Conservation (phyloP, 1,140 invertebrate genomes). For the Penaeus indicus region DNA sequence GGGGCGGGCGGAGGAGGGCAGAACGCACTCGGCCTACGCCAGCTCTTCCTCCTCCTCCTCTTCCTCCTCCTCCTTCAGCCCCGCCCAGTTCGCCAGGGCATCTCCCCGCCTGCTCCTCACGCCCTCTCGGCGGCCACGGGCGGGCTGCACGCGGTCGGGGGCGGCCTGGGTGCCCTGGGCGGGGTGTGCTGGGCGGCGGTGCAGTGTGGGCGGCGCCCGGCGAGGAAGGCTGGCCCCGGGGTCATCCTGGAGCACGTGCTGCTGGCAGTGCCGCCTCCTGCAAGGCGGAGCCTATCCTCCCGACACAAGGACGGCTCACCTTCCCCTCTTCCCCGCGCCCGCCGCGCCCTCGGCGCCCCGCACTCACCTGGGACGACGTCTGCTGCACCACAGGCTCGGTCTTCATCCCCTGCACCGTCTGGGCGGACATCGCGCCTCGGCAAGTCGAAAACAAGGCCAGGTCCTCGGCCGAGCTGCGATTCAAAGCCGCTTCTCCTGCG, state of each 20-base stretch:
- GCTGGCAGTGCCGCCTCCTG: slow-evolving; percentile 56
- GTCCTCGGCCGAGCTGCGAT: slow-evolving; percentile 32
- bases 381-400: slow-evolving; percentile 50
- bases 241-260: slow-evolving; percentile 55
- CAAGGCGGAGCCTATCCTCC: slow-evolving; percentile 57
- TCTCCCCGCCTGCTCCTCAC: not conserved
- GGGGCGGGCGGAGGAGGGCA: no score
- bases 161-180: not conserved
- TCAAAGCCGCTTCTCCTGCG: slow-evolving; percentile 42
- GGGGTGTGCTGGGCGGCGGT: not conserved
- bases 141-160: not conserved
- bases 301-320: slow-evolving; percentile 28
- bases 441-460: slow-evolving; percentile 1
- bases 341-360: not conserved
- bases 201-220: slow-evolving; percentile 49
- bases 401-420: slow-evolving; percentile 43
- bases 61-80: slow-evolving; percentile 40
- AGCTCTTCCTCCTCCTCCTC: no score
- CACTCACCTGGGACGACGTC: slow-evolving; percentile 39
- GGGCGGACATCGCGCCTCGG: slow-evolving; percentile 29
- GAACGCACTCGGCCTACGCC: no score
- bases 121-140: not conserved
- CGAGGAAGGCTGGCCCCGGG: slow-evolving; percentile 52
- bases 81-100: slow-evolving; percentile 49
- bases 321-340: not conserved